These are phyloP conservation scores for Mechanitis mazaeus DNA, from an alignment of 2,888 invertebrate species.

Conservation along the genomic window DNA sequence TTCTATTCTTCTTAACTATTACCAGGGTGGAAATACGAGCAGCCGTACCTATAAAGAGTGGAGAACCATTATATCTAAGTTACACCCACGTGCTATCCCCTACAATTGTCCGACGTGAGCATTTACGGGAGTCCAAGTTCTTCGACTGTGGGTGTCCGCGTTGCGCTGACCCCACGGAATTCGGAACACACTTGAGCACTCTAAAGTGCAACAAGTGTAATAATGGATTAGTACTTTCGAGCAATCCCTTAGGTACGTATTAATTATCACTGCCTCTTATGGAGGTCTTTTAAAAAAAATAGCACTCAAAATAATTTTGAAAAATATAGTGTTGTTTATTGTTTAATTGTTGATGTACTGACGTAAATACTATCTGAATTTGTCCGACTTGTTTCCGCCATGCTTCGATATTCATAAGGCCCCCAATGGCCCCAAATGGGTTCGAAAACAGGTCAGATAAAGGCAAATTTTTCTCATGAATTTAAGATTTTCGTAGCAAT, in stretches of 20 bases:
- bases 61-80: slow-evolving; percentile 81
- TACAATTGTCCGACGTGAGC: slow-evolving; percentile 82
- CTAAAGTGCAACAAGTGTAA: slow-evolving; percentile 87
- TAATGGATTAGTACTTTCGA: slow-evolving; percentile 80
- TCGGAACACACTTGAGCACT: slow-evolving; percentile 87
- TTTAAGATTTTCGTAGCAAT: too few species aligned
- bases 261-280: background rate
- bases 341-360: too few species aligned
- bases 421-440: too few species aligned
- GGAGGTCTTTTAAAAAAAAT: too few species aligned
- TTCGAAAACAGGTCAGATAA: too few species aligned
- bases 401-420: too few species aligned
- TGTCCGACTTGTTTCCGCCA: too few species aligned
- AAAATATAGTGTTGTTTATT: too few species aligned
- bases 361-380: too few species aligned
- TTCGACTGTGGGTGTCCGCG: slow-evolving; percentile 86
- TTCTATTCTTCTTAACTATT: background rate
- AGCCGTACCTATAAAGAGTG: slow-evolving; percentile 79
- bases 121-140: slow-evolving; percentile 84
- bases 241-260: slow-evolving; percentile 80
- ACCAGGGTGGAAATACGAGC: slow-evolving; percentile 82
- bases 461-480: too few species aligned
- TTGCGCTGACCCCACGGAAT: slow-evolving; percentile 87
- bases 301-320: too few species aligned
- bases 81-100: slow-evolving; percentile 87